Evolutionary conservation across 2,113 vertebrate species (phyloP), one percentile per base, ranked within the genome.

Genomic region (Martes martes): DNA sequence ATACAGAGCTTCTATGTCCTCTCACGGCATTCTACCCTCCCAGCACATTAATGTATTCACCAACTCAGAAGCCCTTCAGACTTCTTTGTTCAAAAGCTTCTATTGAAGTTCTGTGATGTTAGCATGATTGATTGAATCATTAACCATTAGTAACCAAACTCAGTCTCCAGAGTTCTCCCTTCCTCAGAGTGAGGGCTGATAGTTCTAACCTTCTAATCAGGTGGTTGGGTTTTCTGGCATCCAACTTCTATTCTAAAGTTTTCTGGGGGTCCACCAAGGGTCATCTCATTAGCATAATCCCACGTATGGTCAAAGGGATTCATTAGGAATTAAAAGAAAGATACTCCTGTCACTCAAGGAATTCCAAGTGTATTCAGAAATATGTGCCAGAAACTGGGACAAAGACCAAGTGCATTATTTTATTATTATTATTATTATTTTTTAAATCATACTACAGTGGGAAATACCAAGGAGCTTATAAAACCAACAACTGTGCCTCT

Each of bases 1-100:
- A 11, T 5, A 19, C 0, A 2, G 3, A 76, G 23, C 5, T 81
- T 86, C 33, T 1, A 1, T 21, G 10, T 1, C 7, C 3, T 21
- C 6, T 50, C 13, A 24, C 82, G 3, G 15, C 8, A 11, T 13
- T 9, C 18, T 7, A 21, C 21, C 6, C 11, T 89, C 39, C 11
- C 1, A 21, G 39, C 6, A 28, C 15, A 45, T 61, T 13, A 21
- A 33, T 39, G 13, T 65, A 21, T 73, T 63, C 55, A 31, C 31
- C 9, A 39, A 33, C 18, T 0, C 63, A 69, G 8, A 82, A 71
- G 0, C 8, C 4, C n/a, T 18, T 2, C 15, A 65, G 13, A 59
- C 24, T 4, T 7, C 45, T 86, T 81, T 67, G 7, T 90, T 82
- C 6, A 82, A 89, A 69, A 82, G 39, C 33, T 71, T 81, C 13